Conservation (phyloP, 2,888 invertebrate genomes). For the Chaitophorus viminalis region DNA sequence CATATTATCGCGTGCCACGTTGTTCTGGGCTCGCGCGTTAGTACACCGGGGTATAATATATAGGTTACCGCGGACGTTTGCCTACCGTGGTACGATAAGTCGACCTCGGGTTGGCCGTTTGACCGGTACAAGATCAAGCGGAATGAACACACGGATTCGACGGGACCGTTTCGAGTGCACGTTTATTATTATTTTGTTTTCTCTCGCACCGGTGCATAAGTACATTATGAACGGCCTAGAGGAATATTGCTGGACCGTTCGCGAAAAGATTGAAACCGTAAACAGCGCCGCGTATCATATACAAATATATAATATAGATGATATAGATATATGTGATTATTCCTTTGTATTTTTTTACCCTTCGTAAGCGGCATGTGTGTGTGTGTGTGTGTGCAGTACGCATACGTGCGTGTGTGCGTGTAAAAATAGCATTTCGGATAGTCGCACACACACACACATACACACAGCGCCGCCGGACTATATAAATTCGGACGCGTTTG, state of each 20-base stretch:
- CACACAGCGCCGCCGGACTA: not conserved
- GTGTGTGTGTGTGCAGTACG: not conserved
- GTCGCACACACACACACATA: too few species aligned
- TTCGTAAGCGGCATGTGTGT: not conserved
- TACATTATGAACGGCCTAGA: not conserved
- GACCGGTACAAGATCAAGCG: too few species aligned
- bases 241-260: not conserved
- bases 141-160: too few species aligned
- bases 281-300: not conserved
- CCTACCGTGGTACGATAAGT: too few species aligned
- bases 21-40: too few species aligned
- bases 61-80: too few species aligned
- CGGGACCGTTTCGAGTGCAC: too few species aligned
- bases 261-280: not conserved
- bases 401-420: not conserved
- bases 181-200: too few species aligned
- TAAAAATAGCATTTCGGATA: constrained; percentile 50
- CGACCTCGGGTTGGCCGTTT: too few species aligned
- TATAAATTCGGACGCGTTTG: constrained; percentile 51
- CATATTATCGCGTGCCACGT: too few species aligned
- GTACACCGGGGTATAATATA: too few species aligned
- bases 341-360: not conserved
- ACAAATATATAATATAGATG: not conserved
- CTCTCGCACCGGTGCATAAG: not conserved
- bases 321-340: not conserved